Evolutionary conservation across 1,140 invertebrate species (phyloP).

Genomic region (Bombus pyrosoma): DNA sequence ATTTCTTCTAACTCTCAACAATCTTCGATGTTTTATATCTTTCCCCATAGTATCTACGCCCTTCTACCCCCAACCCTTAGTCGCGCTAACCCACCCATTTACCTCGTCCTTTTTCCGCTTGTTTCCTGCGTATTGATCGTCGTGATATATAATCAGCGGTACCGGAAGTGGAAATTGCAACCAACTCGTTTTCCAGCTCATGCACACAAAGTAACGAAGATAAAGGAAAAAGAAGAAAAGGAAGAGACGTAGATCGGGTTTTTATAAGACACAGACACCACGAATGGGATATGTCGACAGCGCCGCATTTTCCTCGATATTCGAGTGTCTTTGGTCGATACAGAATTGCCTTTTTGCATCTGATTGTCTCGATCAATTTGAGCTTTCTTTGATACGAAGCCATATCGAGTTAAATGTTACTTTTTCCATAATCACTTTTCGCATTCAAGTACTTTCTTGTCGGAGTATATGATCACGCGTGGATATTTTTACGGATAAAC

Average conservation of each 20-base stretch:
- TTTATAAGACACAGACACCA: neutral
- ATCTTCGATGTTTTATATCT: too few species aligned
- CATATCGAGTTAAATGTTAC: neutral
- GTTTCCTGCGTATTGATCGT: neutral
- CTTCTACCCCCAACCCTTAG: neutral
- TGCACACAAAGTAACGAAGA: neutral
- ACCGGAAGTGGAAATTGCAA: slow-evolving; percentile 15
- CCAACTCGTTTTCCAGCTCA: neutral
- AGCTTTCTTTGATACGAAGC: neutral
- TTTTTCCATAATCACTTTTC: neutral
- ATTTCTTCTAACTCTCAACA: neutral
- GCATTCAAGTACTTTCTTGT: neutral
- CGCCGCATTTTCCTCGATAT: neutral
- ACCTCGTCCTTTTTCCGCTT: neutral
- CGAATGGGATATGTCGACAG: neutral
- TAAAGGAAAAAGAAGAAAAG: too few species aligned
- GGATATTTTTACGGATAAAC: neutral
- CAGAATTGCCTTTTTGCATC: neutral
- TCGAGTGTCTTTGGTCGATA: neutral
- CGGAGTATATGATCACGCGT: too few species aligned
- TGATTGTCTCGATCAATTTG: neutral
- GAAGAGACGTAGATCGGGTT: neutral
- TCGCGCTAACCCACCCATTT: neutral
- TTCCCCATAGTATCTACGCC: neutral
- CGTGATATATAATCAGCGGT: slow-evolving; percentile 11